phyloP scores from a whole-genome alignment of 2,888 invertebrate genomes.

The Seira sanloemensis region DNA sequence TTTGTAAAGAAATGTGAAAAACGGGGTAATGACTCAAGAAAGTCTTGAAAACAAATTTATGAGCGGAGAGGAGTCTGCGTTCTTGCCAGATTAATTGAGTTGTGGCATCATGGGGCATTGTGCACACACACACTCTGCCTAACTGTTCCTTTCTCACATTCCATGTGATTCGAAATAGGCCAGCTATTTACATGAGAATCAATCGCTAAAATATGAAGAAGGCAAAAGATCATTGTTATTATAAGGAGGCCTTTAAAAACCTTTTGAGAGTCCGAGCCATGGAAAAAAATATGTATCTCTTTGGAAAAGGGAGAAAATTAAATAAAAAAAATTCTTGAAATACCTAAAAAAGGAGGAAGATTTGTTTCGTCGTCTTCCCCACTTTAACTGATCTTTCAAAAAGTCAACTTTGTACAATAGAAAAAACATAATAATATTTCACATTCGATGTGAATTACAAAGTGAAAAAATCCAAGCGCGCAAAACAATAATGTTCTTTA shows the following conservation, averaged over 20 bases:
- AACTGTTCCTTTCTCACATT: background rate
- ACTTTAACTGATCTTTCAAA: background rate
- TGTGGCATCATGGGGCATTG: constrained; percentile 24
- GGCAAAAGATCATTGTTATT: constrained; percentile 15
- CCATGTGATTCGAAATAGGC: background rate
- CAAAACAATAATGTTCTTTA: constrained; percentile 52
- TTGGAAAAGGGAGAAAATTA: constrained; percentile 55
- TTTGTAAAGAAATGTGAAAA: too few relatives aligned
- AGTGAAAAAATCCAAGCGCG: constrained; percentile 62
- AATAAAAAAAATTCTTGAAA: constrained; percentile 65
- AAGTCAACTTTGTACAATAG: constrained; percentile 8
- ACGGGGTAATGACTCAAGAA: background rate
- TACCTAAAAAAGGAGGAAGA: constrained; percentile 62
- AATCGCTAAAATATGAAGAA: constrained; percentile 18
- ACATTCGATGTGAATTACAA: constrained; percentile 49
- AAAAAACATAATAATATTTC: constrained; percentile 35
- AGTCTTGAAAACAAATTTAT: background rate
- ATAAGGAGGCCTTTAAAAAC: constrained; percentile 18
- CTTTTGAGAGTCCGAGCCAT: background rate
- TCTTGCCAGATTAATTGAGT: constrained; percentile 13
- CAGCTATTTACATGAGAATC: constrained; percentile 43
- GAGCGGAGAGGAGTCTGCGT: background rate
- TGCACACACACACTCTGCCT: constrained; percentile 5
- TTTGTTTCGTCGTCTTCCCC: constrained; percentile 51
- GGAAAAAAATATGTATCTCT: background rate